Evolutionary conservation across 92 coral and sea anemone species (phyloP), one percentile per base, ranked within the genome.

Genomic region (Meandrina meandrites): DNA sequence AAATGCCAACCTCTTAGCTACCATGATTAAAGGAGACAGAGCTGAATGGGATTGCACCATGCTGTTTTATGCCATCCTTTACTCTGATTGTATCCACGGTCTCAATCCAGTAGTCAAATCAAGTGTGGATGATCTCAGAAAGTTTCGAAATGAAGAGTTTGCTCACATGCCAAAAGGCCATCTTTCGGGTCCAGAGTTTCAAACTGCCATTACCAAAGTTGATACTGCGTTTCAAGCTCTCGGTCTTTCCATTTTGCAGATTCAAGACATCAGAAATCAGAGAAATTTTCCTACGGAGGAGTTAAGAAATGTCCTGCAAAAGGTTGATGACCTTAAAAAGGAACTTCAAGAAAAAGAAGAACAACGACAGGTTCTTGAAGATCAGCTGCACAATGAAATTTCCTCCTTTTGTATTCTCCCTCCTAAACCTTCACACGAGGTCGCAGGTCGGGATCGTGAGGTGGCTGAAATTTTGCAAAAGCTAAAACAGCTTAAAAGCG

Each of bases 251-350:
- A 28, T 45, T 13, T n/a, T 54, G 34, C 54, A 50, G 36, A 48
- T 91, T 32, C 28, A 78, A 37, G 86, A 79, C 14, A 72, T 91
- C 12, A 78, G 47, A 45, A 88, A 64, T 36, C 87, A 88, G 78
- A 83, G 8, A 30, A 75, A 32, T 8, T 88, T 88, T 10, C 69
- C 73, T 19, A 88, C 91, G 16, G 1, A 82, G 19, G 75, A 83
- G 18, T 57, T 88, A n/a, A 0, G 14, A 1, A 40, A 75, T 5
- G 15, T 47, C 70, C 32, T 67, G 12, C 24, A 66, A 66, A 30
- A 66, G 72, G 72, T 66, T 66, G 72, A 66, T 12, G 32, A 66
- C 15, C 30, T 66, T 4, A 66, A 66, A 17, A 9, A 48, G 12
- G 53, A 48, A 48, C 53, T 48, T 48, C 53, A 48, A 48, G 53